Base-by-base conservation (phyloP, 2,797 vertebrate species). In the Siniperca scherzeri region DNA sequence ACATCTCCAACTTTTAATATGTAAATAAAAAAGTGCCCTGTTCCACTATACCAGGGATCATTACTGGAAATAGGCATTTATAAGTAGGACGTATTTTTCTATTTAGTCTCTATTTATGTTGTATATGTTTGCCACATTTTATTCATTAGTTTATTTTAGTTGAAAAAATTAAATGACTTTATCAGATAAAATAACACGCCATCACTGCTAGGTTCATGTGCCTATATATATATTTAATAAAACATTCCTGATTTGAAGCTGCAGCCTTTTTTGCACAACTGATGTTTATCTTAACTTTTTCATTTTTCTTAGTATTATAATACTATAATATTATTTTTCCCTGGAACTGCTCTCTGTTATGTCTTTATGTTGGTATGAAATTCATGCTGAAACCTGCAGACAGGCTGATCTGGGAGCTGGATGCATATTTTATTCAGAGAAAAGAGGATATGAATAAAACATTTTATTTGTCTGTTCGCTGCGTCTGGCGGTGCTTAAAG, bases 361-460 rank as follows among this genome's bases (percentile, higher is more conserved):
- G n/a, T 53, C 52, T 50, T 7, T 38, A 4, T 56, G 17, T 40
- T 55, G 22, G 19, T 42, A 5, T 80, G 7, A 65, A 38, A 1
- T n/a, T 64, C 6, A 8, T 0, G 8, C 12, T 48, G 64, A 21
- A 68, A 53, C 40, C 36, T 36, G 27, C 16, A 56, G 46, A 42
- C 70, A 3, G 3, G 7, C 27, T 10, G 7, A 78, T 50, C 67
- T 4, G 27, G 21, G 64, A 78, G 44, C 46, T 40, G 50, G 72
- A 27, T 62, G 72, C 60, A 81, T 25, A 55, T 83, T 74, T 75
- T 2, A 81, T 80, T 62, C 27, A 72, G 27, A 77, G 65, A 67
- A 55, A 73, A 64, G 27, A 79, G 53, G 30, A 38, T 2, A 81
- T 82, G 50, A 80, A 90, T 88, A 74, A 87, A 71, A 77, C 68